Percentiles rank a stretch among this genome's conserved stretches.
Evolutionary conservation across 1,140 invertebrate genomes (phyloP).

Genomic region (Apis dorsata): DNA sequence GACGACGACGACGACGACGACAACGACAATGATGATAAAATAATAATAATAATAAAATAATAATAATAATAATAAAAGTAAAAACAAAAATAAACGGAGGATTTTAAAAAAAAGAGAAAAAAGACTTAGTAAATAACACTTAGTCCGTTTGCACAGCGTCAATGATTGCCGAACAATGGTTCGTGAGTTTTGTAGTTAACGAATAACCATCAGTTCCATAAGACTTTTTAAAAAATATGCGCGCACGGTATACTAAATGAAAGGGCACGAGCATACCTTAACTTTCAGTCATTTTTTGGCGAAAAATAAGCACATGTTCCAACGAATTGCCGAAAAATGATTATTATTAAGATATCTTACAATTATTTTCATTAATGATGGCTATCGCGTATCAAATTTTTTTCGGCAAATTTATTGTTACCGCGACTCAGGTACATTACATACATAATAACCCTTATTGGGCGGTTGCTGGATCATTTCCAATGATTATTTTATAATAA

Average conservation of each 20-base stretch:
- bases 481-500: neutral
- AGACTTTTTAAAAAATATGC: slow-evolving; percentile 49
- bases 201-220: slow-evolving; percentile 5
- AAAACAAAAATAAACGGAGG: slow-evolving; percentile 25
- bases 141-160: slow-evolving; percentile 26
- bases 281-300: slow-evolving; percentile 31
- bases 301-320: slow-evolving; percentile 1
- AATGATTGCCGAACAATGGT: slow-evolving; percentile 36
- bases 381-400: slow-evolving; percentile 67
- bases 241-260: slow-evolving; percentile 64
- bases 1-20: no score
- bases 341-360: slow-evolving; percentile 48
- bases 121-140: slow-evolving; percentile 41
- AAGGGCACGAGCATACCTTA: slow-evolving; percentile 61
- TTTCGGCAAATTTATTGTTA: slow-evolving; percentile 62
- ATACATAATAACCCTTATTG: slow-evolving; percentile 32
- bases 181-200: slow-evolving; percentile 21
- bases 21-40: no score
- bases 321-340: slow-evolving; percentile 40
- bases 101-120: slow-evolving; percentile 30
- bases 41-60: slow-evolving; percentile 39
- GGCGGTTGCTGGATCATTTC: neutral
- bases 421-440: slow-evolving; percentile 75
- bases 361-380: slow-evolving; percentile 67
- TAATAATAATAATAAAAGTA: slow-evolving; percentile 8